Percentiles rank a stretch among this genome's conserved stretches.
Evolutionary conservation across 2,797 vertebrate genomes (phyloP).

Genomic region (Myotis myotis): DNA sequence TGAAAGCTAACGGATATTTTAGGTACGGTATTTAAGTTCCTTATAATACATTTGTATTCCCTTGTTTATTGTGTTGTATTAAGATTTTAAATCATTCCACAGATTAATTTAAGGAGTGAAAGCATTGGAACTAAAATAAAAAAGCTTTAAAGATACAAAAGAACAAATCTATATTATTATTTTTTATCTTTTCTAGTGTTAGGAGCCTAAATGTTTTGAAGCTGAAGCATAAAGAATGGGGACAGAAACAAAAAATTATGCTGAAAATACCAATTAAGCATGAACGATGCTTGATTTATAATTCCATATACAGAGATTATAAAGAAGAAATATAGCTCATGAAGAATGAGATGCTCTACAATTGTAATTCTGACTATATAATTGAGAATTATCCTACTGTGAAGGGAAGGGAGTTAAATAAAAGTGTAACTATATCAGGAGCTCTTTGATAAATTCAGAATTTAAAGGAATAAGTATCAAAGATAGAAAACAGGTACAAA

Average conservation of each 20-base stretch:
- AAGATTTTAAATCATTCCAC: conserved; percentile 63
- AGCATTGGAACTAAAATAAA: conserved; percentile 30
- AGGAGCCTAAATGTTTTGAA: conserved; percentile 73
- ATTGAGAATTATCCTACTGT: conserved; percentile 73
- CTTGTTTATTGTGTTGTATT: conserved; percentile 58
- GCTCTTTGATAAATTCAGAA: conserved; percentile 37
- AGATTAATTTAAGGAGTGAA: conserved; percentile 61
- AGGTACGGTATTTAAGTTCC: conserved; percentile 52
- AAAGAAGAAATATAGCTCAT: conserved; percentile 70
- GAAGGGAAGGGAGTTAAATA: conserved; percentile 64
- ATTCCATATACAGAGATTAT: conserved; percentile 70
- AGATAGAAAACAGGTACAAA: neutral
- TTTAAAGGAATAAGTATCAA: conserved; percentile 21
- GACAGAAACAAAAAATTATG: conserved; percentile 69
- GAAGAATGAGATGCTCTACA: conserved; percentile 68
- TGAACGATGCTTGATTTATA: conserved; percentile 76
- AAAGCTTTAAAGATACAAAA: conserved; percentile 65
- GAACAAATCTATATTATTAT: conserved; percentile 73
- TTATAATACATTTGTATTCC: conserved; percentile 46
- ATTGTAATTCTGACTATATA: conserved; percentile 69
- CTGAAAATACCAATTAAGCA: conserved; percentile 75
- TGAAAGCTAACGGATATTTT: conserved; percentile 52
- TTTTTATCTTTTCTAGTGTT: conserved; percentile 73
- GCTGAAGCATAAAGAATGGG: conserved; percentile 67
- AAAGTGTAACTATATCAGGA: conserved; percentile 42